Base-by-base conservation (phyloP, 2,888 invertebrate genomes). In the Drosophila neutralis region DNA sequence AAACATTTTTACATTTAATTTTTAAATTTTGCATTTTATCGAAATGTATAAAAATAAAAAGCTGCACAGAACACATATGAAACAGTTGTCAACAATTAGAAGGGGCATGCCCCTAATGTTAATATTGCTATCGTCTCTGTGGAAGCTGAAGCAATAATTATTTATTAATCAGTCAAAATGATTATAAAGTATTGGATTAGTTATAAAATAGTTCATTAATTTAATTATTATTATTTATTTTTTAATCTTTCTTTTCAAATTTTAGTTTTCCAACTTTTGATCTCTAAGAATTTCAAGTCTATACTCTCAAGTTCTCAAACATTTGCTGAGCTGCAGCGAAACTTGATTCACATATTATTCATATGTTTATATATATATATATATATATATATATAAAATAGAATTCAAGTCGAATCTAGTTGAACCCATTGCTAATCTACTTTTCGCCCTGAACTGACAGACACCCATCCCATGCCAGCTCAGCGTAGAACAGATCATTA, bases 351-450 rank as follows among this genome's bases (percentile, higher is more conserved):
- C 8, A 7, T 4, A 45, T 45, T 7, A 45, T 45, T 45, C 2
- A 45, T 2, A 21, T 45, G 13, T 21, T 21, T 24, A 24, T 24
- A 24, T 24, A 24, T 24, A 24, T 24, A 24, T 24, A 24, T 24
- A 24, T 24, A 24, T 24, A 24, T 2, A 24, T 24, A 24, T 24
- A 24, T 24, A 24, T 27, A 68, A 24, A 45, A 5, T n/a, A 11
- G 42, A 40, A 29, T 40, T 4, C 2, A 29, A 21, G 11, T n/a
- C 24, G 36, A 71, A 61, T 61, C 38, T 15, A 27, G 13, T 33
- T 15, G 31, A 72, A 38, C 31, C 15, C 35, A 6, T 60, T 15
- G n/a, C 35, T 68, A 38, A 76, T 63, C 76, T 58, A 60, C 35
- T 36, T 21, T n/a, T 48, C 38, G 33, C 33, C 57, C 75, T 45